A percentile compares a stretch with the other conserved stretches of the same genome.
Conservation (phyloP, 2,797 vertebrate genomes). For the Potorous gilbertii region DNA sequence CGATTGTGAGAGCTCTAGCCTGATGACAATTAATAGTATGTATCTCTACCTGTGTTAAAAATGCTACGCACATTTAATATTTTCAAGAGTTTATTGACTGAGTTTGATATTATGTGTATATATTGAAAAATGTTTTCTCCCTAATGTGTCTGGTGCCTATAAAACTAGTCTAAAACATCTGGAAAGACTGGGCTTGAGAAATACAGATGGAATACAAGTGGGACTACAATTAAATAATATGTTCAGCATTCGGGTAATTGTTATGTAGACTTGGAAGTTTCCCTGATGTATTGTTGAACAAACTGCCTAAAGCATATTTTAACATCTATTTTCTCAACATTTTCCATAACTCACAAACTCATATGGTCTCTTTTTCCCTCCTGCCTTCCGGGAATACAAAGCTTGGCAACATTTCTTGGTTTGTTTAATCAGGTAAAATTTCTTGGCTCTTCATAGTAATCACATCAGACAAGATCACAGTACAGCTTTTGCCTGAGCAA, state of each 20-base stretch:
- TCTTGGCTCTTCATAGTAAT: slow-evolving; percentile 81
- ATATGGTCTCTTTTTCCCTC: slow-evolving; percentile 75
- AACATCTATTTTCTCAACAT: slow-evolving; percentile 82
- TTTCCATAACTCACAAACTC: slow-evolving; percentile 82
- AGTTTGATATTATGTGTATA: slow-evolving; percentile 78
- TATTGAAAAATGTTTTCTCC: slow-evolving; percentile 81
- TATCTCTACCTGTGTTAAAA: slow-evolving; percentile 71
- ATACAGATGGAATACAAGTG: slow-evolving; percentile 84
- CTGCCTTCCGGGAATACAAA: slow-evolving; percentile 80
- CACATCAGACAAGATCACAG: slow-evolving; percentile 79
- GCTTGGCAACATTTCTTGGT: slow-evolving; percentile 80
- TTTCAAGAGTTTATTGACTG: slow-evolving; percentile 76
- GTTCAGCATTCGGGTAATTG: slow-evolving; percentile 79
- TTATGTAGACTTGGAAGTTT: slow-evolving; percentile 83
- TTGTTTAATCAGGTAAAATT: slow-evolving; percentile 84
- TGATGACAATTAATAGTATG: slow-evolving; percentile 75
- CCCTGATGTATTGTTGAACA: slow-evolving; percentile 82
- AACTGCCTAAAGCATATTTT: slow-evolving; percentile 84
- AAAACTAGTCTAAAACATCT: slow-evolving; percentile 84
- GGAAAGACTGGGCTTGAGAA: slow-evolving; percentile 83
- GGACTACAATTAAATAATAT: slow-evolving; percentile 82
- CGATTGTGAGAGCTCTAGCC: slow-evolving; percentile 77
- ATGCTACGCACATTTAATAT: slow-evolving; percentile 81
- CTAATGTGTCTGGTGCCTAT: slow-evolving; percentile 82
- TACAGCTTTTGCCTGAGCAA: slow-evolving; percentile 73